Percentiles rank a stretch among this genome's conserved stretches.
These are phyloP conservation scores for Agrochola lychnidis DNA, from an alignment of 2,888 invertebrate genomes.

Conservation along the genomic window DNA sequence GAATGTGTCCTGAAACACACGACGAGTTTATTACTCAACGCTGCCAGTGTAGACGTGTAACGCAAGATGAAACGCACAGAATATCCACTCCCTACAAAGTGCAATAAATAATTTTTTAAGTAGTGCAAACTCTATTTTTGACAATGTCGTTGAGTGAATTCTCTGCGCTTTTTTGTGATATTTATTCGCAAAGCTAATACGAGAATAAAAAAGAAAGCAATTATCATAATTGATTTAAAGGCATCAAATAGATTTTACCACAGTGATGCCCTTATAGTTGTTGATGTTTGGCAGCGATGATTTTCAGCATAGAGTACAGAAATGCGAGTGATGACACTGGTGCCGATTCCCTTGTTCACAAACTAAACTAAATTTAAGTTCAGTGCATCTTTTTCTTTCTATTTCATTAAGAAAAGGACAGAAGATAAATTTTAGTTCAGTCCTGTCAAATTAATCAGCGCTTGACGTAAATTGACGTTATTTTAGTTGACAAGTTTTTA, in stretches of 20 bases:
- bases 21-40: not conserved
- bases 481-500: too few species aligned
- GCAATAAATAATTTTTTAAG: not conserved
- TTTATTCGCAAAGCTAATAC: conserved; percentile 3
- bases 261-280: not conserved
- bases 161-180: not conserved
- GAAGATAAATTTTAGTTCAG: too few species aligned
- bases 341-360: too few species aligned
- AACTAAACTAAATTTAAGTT: too few species aligned
- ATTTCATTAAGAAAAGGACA: too few species aligned
- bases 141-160: not conserved
- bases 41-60: not conserved
- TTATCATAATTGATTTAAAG: not conserved
- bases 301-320: not conserved
- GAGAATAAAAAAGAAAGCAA: not conserved
- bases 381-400: too few species aligned
- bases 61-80: conserved; percentile 1
- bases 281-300: not conserved
- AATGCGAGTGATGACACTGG: not conserved
- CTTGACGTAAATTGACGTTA: too few species aligned
- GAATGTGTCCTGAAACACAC: conserved; percentile 82
- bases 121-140: not conserved
- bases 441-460: too few species aligned
- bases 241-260: not conserved
- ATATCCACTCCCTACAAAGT: not conserved